A percentile compares a stretch with the other conserved stretches of the same genome.
Conservation (phyloP, 2,797 vertebrate species). For the Thaleichthys pacificus region DNA sequence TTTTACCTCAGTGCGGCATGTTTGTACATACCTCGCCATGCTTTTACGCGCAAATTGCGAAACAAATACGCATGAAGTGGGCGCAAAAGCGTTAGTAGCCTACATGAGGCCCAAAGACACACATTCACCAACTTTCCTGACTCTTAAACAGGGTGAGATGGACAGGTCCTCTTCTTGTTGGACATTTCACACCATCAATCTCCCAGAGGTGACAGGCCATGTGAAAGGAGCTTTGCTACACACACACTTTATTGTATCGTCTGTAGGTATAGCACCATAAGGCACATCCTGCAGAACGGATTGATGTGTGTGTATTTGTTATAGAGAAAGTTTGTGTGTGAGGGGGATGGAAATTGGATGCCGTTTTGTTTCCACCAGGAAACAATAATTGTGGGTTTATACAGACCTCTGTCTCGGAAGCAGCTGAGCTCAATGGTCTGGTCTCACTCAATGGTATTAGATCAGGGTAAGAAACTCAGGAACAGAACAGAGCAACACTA, state of each 20-base stretch:
- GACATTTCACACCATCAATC: constrained; percentile 83
- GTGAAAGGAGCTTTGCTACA: constrained; percentile 66
- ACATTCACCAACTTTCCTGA: neutral
- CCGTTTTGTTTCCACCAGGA: constrained; percentile 54
- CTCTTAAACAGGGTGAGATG: constrained; percentile 38
- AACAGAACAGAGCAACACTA: neutral
- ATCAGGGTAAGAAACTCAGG: neutral
- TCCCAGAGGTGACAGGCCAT: constrained; percentile 64
- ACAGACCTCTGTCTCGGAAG: constrained; percentile 36
- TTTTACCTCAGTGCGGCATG: too few species aligned
- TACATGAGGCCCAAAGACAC: neutral
- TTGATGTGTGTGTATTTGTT: constrained; percentile 22
- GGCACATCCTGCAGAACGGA: constrained; percentile 53
- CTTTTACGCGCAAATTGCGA: too few species aligned
- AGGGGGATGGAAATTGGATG: constrained; percentile 41
- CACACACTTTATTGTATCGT: constrained; percentile 29
- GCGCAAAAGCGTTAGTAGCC: too few species aligned
- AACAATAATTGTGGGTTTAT: constrained; percentile 39
- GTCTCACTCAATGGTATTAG: constrained; percentile 17
- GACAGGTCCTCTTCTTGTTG: constrained; percentile 54
- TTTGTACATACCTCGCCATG: too few species aligned
- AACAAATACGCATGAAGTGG: too few species aligned
- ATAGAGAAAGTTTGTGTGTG: constrained; percentile 30
- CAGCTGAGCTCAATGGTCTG: neutral
- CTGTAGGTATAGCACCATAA: constrained; percentile 3